Evolutionary conservation across 2,888 invertebrate genomes (phyloP).

Genomic region (Lysandra coridon): DNA sequence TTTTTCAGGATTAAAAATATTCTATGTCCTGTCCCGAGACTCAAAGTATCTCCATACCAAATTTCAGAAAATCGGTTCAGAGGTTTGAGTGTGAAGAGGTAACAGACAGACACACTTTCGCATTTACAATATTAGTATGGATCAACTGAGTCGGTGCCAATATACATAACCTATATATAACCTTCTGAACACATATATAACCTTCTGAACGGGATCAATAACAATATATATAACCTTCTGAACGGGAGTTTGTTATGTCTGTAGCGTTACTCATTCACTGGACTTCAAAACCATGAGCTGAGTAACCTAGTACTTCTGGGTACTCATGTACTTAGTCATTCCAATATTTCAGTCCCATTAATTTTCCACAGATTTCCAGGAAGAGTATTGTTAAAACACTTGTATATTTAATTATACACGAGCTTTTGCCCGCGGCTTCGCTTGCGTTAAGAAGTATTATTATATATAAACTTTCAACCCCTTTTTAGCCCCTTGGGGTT

Average conservation of each 20-base stretch:
- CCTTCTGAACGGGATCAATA: slow-evolving; percentile 45
- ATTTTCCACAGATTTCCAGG: not conserved
- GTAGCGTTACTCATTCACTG: slow-evolving; percentile 35
- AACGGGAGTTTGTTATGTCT: slow-evolving; percentile 49
- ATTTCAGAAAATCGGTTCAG: no score
- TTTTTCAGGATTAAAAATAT: no score
- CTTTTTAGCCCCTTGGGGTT: no score
- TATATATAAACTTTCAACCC: no score
- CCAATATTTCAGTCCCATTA: not conserved
- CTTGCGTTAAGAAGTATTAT: no score
- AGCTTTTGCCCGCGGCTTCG: not conserved
- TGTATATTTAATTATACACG: not conserved
- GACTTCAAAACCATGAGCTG: slow-evolving; percentile 11
- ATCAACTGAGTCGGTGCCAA: slow-evolving; percentile 56
- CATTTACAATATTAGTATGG: no score
- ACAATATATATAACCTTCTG: slow-evolving; percentile 42
- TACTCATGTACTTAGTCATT: slow-evolving; percentile 17
- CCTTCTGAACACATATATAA: slow-evolving; percentile 46
- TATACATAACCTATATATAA: no score
- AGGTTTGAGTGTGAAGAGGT: no score
- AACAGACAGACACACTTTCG: no score
- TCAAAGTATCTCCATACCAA: no score
- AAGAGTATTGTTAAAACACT: not conserved
- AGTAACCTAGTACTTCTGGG: slow-evolving; percentile 6
- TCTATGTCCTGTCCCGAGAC: no score